Base-by-base conservation (phyloP, 35 echinoderm and acorn worm species). In the Lytechinus variegatus region DNA sequence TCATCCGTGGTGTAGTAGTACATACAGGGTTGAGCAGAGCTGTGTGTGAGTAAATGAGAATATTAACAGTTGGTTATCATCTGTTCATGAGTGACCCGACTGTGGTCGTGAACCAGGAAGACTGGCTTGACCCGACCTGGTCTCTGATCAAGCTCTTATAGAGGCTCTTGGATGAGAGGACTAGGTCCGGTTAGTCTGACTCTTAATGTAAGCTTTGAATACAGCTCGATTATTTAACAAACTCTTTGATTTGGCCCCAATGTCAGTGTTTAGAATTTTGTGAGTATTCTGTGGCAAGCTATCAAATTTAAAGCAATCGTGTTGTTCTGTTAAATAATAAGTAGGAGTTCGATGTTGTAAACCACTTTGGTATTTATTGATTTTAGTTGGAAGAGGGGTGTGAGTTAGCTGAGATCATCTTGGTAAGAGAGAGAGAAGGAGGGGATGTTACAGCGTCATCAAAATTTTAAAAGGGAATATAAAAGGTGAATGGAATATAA, bases 11-110 rank as follows among this genome's bases (percentile, higher is more conserved):
- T 44, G 33, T 44, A 79, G 33, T 44, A 79, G 66, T 79, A 79
- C 16, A 7, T n/a, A 58, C 2, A 13, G 66, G 66, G 16, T 79
- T 79, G 19, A 79, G 66, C 19, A 58, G 33, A 60, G 57, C 57
- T 60, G 57, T 79, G 2, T 24, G 66, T 79, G 66, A 7, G 66
- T 79, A 24, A 79, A 79, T 79, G 66, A 79, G 66, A 79, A 79
- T 44, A 79, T 79, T 79, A 79, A 79, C 66, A 79, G 66, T 79
- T 79, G 66, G 66, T 79, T 79, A 79, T 79, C 66, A 79, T 79
- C 66, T 79, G 66, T 79, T 79, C 21, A 79, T 79, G 66, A 79
- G 66, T 79, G 66, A 79, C 66, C 66, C 8, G 66, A 24, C 66
- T 79, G 66, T 79, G 66, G n/a, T 24, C n/a, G 1, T n/a, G 66